Evolutionary conservation across 64 coral and sea anemone species (phyloP), one percentile per base, ranked within the genome.

Genomic region (Stylophora pistillata): DNA sequence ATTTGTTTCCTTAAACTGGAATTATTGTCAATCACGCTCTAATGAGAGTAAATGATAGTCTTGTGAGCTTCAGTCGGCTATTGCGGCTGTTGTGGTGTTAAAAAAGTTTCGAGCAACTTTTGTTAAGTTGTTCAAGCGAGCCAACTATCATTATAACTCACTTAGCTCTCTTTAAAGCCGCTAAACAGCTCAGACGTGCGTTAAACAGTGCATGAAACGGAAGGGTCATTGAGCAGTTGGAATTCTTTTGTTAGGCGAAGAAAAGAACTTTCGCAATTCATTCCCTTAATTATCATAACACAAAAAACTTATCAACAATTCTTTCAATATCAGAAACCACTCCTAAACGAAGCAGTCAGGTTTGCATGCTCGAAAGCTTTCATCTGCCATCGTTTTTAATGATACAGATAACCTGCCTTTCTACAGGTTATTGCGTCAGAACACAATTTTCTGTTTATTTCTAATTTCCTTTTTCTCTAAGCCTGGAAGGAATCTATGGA

Each of bases 251-350:
- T 84, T 69, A 56, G 0, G 26, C 14, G 31, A 25, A 70, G 68
- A 70, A 84, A 84, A 70, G 61, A 70, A n/a, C 14, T 84, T 84
- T 69, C 62, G 80, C 80, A 84, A 84, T 53, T 84, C 25, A 15
- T 62, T 26, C 79, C 30, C 14, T 15, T 12, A 63, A 70, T 84
- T 84, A 70, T 13, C 80, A 84, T 84, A 84, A 7, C 64, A 41
- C 23, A 31, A 61, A 56, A 65, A 84, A 13, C 13, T 56, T 14
- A 28, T 78, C 66, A 64, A 17, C 59, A 32, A 41, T 14, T 84
- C 52, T 62, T 84, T 84, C 11, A 54, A 54, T 26, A 84, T 62
- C 80, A 23, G 75, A 78, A 55, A 52, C 12, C 13, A 23, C 21
- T 52, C n/a, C 31, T 41, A 37, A 2, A 21, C 20, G n/a, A 53